Conservation (phyloP, 2,888 invertebrate genomes). For the Macaria notata region DNA sequence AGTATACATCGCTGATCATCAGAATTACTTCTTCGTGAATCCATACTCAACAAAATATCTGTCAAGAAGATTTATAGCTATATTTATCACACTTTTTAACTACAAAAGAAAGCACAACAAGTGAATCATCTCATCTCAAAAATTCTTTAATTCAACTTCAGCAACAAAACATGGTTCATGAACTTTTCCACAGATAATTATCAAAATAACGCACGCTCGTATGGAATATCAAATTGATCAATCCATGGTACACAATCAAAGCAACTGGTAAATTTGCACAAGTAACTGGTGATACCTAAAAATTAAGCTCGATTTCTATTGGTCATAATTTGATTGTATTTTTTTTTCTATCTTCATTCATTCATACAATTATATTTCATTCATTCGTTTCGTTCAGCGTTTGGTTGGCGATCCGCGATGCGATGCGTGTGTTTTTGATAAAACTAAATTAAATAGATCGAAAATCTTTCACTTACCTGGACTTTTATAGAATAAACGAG, state of each 20-base stretch:
- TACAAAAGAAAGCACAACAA: slow-evolving; percentile 40
- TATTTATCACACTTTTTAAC: slow-evolving; percentile 17
- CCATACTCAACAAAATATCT: slow-evolving; percentile 46
- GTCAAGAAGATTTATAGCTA: slow-evolving; percentile 1
- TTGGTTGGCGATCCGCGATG: too few relatives aligned
- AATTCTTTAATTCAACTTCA: slow-evolving; percentile 42
- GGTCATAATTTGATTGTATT: not conserved
- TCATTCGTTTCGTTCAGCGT: not conserved
- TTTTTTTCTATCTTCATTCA: not conserved
- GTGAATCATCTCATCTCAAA: slow-evolving; percentile 65
- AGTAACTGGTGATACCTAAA: too few relatives aligned
- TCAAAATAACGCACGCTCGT: not conserved
- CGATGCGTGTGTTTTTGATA: slow-evolving; percentile 7
- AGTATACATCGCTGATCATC: slow-evolving; percentile 75
- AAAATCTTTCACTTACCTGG: not conserved
- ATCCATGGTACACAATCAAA: not conserved
- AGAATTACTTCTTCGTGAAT: slow-evolving; percentile 67
- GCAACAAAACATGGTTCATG: slow-evolving; percentile 34
- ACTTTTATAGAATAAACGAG: not conserved
- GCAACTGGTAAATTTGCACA: not conserved
- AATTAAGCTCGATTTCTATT: slow-evolving; percentile 14
- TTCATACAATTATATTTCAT: not conserved
- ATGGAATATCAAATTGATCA: not conserved
- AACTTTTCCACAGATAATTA: slow-evolving; percentile 4
- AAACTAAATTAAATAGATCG: not conserved